These are phyloP conservation scores for Grammomys surdaster DNA, from an alignment of 2,113 vertebrate genomes.

Conservation along the genomic window DNA sequence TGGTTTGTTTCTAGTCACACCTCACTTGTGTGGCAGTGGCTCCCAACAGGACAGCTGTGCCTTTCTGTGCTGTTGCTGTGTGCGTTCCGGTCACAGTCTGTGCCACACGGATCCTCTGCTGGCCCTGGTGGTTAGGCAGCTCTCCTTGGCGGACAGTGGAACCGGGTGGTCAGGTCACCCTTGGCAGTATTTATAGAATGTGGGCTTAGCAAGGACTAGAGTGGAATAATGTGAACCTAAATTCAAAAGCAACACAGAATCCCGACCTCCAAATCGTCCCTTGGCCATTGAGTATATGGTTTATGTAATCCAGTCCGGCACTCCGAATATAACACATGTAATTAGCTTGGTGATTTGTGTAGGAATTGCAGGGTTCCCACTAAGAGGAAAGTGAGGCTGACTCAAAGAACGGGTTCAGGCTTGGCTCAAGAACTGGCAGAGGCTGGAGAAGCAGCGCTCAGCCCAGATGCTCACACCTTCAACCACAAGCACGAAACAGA, in stretches of 20 bases:
- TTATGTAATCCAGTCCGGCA: background rate
- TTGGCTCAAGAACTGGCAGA: background rate
- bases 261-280: background rate
- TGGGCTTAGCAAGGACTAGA: background rate
- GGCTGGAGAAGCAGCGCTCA: accelerated
- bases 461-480: background rate
- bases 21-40: background rate
- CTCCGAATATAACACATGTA: constrained; percentile 30
- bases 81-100: too few relatives aligned
- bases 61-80: accelerated
- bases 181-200: background rate
- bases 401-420: background rate
- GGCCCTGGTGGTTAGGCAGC: accelerated
- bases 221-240: background rate
- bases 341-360: background rate
- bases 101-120: background rate
- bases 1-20: background rate
- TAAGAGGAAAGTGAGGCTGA: background rate
- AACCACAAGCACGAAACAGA: background rate
- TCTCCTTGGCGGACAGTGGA: accelerated
- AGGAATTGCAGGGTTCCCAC: constrained; percentile 34
- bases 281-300: background rate
- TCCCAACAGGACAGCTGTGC: background rate
- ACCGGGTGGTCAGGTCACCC: background rate
- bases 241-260: background rate